Base-by-base conservation (phyloP, 2,797 vertebrate species). In the Allobates femoralis region DNA sequence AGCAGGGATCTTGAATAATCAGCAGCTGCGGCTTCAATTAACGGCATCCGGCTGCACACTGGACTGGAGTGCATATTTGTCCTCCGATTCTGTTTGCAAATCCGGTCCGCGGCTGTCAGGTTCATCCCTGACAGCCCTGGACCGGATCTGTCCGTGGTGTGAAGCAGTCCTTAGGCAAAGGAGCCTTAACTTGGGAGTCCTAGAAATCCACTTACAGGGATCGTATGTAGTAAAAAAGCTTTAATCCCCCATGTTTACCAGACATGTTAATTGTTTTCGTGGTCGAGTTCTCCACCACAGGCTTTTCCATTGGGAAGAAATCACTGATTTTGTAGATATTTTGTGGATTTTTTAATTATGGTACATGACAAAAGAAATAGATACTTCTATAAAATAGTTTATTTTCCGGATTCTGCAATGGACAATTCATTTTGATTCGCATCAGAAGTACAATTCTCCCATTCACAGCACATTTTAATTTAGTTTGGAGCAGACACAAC, bases 391-490 rank as follows among this genome's bases (percentile, higher is more conserved):
- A 75, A 62, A 60, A 71, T 34, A 71, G 80, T 73, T 83, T 83
- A 73, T 34, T 60, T 58, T 58, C 66, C 56, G 34, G 64, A 32
- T 58, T 3, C 51, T 82, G 28, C 30, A n/a, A 11, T 51, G 56
- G 62, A 62, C 69, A 83, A 83, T 74, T 53, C 73, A 77, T 76
- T 84, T 71, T 34, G 21, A 56, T 46, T 79, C 50, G 32, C 30
- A 79, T 74, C 16, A 81, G 41, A 23, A 81, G 78, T 53, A 30
- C 15, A 51, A 15, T 66, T 81, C 56, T 34, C 28, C 64, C 30
- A 37, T 58, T 67, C 28, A 71, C 71, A 60, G 75, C 69, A 86
- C 67, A 81, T 86, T 81, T 81, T 64, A 30, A 81, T 86, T 86
- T 86, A 60, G 41, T 19, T 81, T 74, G 79, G 79, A 76, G 67